Evolutionary conservation across 1,140 invertebrate genomes (phyloP).

Genomic region (Brachionus plicatilis): DNA sequence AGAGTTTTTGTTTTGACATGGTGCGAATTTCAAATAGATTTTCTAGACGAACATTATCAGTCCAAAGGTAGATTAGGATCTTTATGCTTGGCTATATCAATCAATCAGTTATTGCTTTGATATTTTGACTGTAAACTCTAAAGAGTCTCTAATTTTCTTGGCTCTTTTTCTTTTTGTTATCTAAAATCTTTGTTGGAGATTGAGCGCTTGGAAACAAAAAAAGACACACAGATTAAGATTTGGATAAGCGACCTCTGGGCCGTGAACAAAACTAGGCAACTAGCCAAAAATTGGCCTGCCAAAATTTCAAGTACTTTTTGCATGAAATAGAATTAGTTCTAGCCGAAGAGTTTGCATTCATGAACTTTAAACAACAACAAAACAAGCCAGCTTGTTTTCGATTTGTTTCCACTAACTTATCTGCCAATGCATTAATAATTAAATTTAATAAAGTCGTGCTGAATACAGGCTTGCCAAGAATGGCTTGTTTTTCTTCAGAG

Average conservation of each 20-base stretch:
- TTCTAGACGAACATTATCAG: slow-evolving; percentile 3
- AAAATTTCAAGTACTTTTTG: slow-evolving; percentile 24
- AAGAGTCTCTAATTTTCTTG: neutral
- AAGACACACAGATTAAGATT: neutral
- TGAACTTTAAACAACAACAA: neutral
- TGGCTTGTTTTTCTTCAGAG: neutral
- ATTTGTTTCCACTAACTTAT: slow-evolving; percentile 16
- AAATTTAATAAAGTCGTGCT: slow-evolving; percentile 1
- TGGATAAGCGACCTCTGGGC: neutral
- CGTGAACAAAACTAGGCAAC: neutral
- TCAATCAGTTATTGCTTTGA: slow-evolving; percentile 23
- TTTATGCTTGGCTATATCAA: slow-evolving; percentile 14
- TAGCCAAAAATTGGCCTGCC: neutral
- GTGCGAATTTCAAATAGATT: neutral
- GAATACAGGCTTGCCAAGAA: neutral
- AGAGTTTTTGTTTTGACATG: neutral
- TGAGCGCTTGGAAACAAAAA: neutral
- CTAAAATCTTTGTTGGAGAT: neutral
- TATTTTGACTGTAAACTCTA: slow-evolving; percentile 3
- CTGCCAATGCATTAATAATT: slow-evolving; percentile 30
- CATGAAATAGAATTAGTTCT: slow-evolving; percentile 29
- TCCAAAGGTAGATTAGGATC: neutral
- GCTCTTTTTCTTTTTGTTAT: neutral
- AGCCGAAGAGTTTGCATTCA: neutral
- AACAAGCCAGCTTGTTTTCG: slow-evolving; percentile 1